phyloP scores from a whole-genome alignment of 2,113 vertebrate genomes.

The Empidonax traillii region DNA sequence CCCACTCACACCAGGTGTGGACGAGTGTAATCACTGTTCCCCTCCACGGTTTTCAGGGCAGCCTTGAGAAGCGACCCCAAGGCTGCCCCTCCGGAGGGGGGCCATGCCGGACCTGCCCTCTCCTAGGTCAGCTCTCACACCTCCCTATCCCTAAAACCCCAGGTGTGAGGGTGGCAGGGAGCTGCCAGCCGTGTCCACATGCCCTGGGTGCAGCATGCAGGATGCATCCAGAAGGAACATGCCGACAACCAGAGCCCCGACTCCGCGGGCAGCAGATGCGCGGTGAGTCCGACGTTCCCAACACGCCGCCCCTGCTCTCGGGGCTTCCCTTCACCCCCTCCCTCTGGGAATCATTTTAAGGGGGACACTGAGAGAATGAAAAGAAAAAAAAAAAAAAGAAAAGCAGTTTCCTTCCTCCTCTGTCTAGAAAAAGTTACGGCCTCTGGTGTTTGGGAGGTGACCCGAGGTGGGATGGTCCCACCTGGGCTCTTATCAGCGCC shows the following conservation, averaged over 20 bases:
- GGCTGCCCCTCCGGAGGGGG: not conserved
- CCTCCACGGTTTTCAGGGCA: not conserved
- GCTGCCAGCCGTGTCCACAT: not conserved
- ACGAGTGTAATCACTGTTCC: rapidly evolving
- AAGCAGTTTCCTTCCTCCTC: slow-evolving; percentile 58
- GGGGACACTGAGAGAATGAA: slow-evolving; percentile 45
- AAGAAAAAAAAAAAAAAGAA: not conserved
- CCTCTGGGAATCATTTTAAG: not conserved
- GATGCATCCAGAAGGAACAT: slow-evolving; percentile 40
- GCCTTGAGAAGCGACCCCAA: not conserved
- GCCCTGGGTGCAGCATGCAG: not conserved
- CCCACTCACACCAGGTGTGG: rapidly evolving
- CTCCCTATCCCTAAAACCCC: not conserved
- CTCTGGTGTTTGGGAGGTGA: not conserved
- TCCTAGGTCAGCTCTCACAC: not conserved
- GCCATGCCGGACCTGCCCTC: not conserved
- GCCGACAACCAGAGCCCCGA: slow-evolving; percentile 21
- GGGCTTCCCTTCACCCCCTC: not conserved
- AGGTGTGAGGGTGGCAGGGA: not conserved
- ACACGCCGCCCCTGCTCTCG: not conserved
- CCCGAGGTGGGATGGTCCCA: not conserved
- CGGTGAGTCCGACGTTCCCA: not conserved
- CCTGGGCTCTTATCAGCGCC: not conserved
- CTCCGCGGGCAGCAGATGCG: not conserved
- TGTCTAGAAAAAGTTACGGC: not conserved